Evolutionary conservation across 2,797 vertebrate genomes (phyloP), one percentile per base, ranked within the genome.

Genomic region (Liparis tanakae): DNA sequence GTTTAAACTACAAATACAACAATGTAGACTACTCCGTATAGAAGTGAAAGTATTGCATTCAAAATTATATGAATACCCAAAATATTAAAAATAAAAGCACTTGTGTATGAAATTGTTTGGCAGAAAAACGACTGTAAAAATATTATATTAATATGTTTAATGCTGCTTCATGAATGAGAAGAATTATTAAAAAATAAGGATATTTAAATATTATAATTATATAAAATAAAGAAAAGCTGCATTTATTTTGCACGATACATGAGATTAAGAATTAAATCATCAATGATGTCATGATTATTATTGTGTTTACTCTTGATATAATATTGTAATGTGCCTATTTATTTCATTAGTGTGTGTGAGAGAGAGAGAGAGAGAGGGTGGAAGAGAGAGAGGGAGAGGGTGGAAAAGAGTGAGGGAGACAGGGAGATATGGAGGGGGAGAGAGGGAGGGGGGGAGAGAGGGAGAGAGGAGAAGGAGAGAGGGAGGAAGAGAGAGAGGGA

Each of bases 101-200:
- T 59, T 39, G 17, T 57, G 55, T 39, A 5, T 37, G n/a, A 59
- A 41, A 59, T 59, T 66, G 63, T 51, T 51, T 46, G 10, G 3
- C 48, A 39, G 46, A 17, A 12, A 36, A 39, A 39, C 37, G 7
- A 14, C 20, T 18, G 36, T 41, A 37, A 17, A 9, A 48, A 9
- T 18, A 25, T 48, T 37, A 15, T 22, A 64, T 36, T 37, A 10
- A 20, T n/a, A 51, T 51, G 22, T 7, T 50, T 53, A 25, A 53
- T 7, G 22, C 34, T 53, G 20, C 54, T 30, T 15, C 36, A 39
- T 39, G 34, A 54, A 39, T 3, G 13, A 18, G n/a, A 8, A 17
- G 5, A 13, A 25, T 51, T 50, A 20, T 7, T 9, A 25, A 51
- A 46, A 74, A n/a, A 44, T 5, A 44, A 18, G n/a, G n/a, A 67